A percentile compares a stretch with the other conserved stretches of the same genome.
These are phyloP conservation scores for Nesoenas mayeri DNA, from an alignment of 2,113 vertebrate species.

Conservation along the genomic window DNA sequence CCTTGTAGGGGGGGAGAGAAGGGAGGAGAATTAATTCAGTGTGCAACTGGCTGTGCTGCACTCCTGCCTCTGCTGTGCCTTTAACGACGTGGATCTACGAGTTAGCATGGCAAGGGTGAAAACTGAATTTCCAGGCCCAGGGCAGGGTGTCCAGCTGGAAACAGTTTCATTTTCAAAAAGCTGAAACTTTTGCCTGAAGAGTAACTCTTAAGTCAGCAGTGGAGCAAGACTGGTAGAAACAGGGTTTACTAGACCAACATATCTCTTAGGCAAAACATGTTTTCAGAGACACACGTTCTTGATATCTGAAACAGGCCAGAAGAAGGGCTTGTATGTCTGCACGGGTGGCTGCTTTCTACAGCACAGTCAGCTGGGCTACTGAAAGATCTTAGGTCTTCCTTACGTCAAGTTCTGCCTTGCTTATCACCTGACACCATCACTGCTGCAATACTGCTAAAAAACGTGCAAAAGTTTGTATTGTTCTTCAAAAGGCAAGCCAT, in stretches of 20 bases:
- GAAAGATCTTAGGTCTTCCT: background rate
- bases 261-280: background rate
- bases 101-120: background rate
- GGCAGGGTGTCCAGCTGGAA: background rate
- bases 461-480: fast-evolving
- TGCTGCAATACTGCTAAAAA: background rate
- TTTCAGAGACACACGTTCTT: background rate
- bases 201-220: background rate
- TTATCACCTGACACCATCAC: background rate
- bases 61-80: background rate
- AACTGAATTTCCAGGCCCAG: background rate
- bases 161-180: background rate
- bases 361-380: background rate
- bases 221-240: background rate
- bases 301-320: background rate
- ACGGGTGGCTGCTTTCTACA: background rate
- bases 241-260: background rate
- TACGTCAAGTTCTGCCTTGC: background rate
- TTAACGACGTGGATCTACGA: fast-evolving
- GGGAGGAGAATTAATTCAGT: background rate
- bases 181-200: background rate
- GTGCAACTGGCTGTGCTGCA: background rate
- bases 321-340: background rate
- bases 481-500: background rate
- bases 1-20: background rate